phyloP scores from a whole-genome alignment of 2,888 invertebrate genomes.

The Meiosimyza decipiens region DNA sequence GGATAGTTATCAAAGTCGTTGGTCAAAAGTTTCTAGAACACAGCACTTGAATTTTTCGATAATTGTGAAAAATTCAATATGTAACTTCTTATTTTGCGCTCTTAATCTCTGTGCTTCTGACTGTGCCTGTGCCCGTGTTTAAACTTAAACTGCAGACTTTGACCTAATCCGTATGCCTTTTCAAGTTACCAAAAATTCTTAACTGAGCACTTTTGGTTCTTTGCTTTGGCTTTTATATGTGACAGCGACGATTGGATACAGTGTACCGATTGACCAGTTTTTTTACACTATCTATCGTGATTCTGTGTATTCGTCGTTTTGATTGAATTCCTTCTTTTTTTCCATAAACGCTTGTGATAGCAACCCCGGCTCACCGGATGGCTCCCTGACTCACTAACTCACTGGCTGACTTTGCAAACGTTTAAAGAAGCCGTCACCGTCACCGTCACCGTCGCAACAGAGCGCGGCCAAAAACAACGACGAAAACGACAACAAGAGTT shows the following conservation, averaged over 20 bases:
- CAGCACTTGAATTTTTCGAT: too few relatives aligned
- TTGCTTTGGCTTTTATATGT: constrained; percentile 51
- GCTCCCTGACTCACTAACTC: constrained; percentile 9
- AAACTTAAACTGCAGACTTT: neutral
- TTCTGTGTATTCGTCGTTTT: constrained; percentile 30
- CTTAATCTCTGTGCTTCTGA: neutral
- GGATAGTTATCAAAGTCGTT: too few relatives aligned
- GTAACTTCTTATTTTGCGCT: too few relatives aligned
- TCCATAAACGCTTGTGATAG: constrained; percentile 19
- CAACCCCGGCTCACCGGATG: neutral
- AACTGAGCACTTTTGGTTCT: constrained; percentile 48
- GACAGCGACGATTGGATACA: constrained; percentile 21
- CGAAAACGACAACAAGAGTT: neutral
- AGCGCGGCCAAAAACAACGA: neutral
- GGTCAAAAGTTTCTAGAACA: too few relatives aligned
- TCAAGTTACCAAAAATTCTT: constrained; percentile 50
- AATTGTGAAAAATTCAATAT: too few relatives aligned
- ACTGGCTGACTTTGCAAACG: neutral
- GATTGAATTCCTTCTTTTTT: constrained; percentile 29
- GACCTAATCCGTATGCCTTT: constrained; percentile 39
- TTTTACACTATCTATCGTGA: constrained; percentile 30
- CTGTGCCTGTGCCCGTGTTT: neutral
- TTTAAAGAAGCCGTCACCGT: too few relatives aligned
- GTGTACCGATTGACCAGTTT: constrained; percentile 33
- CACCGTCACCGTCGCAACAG: constrained; percentile 1